Conservation (phyloP, 2,113 vertebrate species). For the Daubentonia madagascariensis region DNA sequence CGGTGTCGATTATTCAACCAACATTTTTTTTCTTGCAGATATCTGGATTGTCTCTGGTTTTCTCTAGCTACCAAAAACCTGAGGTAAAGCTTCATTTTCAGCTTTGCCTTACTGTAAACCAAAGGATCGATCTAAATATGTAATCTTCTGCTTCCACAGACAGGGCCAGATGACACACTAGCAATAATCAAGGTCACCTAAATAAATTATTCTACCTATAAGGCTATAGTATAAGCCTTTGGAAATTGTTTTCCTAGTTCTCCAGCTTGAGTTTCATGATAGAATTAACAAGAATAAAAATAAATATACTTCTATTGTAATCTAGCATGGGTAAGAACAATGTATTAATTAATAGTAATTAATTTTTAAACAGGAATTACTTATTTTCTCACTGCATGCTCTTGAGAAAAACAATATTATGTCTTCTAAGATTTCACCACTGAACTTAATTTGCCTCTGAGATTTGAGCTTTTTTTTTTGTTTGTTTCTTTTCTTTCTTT, state of each 20-base stretch:
- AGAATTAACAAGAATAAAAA: neutral
- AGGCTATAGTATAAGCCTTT: neutral
- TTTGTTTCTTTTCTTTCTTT: neutral
- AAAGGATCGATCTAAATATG: neutral
- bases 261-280: neutral
- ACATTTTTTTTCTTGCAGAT: neutral
- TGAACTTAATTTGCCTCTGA: conserved; percentile 61
- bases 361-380: conserved; percentile 11
- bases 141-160: neutral
- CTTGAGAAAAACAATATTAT: conserved; percentile 45
- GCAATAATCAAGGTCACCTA: neutral
- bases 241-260: neutral
- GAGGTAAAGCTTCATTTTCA: neutral
- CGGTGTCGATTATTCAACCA: neutral
- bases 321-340: neutral
- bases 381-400: neutral
- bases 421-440: conserved; percentile 59
- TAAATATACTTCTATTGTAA: neutral
- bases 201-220: neutral
- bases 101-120: neutral
- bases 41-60: neutral
- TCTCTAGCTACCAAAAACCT: neutral
- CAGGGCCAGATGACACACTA: neutral
- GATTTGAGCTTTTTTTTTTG: conserved; percentile 17
- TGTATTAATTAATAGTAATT: conserved; percentile 40